Base-by-base conservation (phyloP, 1,140 invertebrate species). In the Ips nitidus region DNA sequence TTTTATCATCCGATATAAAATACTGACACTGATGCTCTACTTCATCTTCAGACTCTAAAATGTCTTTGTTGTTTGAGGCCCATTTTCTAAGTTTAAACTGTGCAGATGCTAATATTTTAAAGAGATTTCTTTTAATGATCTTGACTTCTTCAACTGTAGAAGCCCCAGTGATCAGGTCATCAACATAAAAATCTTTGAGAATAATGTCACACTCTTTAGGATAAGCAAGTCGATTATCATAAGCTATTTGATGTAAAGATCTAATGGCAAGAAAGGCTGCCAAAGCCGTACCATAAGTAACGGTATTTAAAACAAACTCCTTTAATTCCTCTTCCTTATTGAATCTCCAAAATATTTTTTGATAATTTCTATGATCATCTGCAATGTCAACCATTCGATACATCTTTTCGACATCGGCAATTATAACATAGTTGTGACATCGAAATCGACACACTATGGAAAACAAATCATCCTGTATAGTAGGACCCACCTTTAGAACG, bases 1-100 rank as follows among this genome's bases (percentile, higher is more conserved):
- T 3, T 41, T 60, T 8, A 42, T 60, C 58, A 43, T 41, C 42
- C 6, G 40, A 7, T 57, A 43, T 42, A 61, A 61, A 61, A 61
- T 61, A 42, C 40, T 45, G 43, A 45, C 22, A 39, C 43, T 39
- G n/a, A 39, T 3, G 4, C 43, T 45, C 40, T n/a, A n/a, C 22
- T 8, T 42, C 22, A 3, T 42, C 1, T 42, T 43, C 40, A 41
- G 41, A 3, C 22, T 61, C 58, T 1, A 57, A 41, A 57, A 58
- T 38, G 37, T 8, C 7, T 58, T 39, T 38, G 39, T 58, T 41
- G 60, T 80, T 81, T 0, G 76, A 76, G 1, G 69, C 65, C 80
- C 80, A 83, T 76, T 82, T 83, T 52, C 78, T 67, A 37, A 82
- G 67, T 52, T 75, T 8, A 63, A 83, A 80, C 41, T 78, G 78